Evolutionary conservation across 2,113 vertebrate species (phyloP), one percentile per base, ranked within the genome.

Genomic region (Tachysurus fulvidraco): DNA sequence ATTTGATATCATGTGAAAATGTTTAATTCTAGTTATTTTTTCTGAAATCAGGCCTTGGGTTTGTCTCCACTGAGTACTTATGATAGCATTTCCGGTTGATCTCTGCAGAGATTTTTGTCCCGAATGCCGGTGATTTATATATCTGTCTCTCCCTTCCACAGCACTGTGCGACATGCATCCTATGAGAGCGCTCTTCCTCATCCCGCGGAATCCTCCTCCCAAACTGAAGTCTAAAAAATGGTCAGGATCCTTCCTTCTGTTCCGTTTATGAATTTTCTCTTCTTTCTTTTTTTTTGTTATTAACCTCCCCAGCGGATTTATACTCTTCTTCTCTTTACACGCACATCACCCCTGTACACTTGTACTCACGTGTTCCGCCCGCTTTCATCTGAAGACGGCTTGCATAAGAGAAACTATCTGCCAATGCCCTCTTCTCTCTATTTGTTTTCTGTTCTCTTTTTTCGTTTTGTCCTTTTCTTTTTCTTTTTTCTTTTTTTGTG

Each of bases 221-320:
- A 96, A 96, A 93, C 96, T 98, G 60, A 98, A 98, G 90, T 98
- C 97, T 85, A 98, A 98, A 93, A 98, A 98, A 93, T 98, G 97
- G 97, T 98, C 92, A 91, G 96, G 91, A 55, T 54, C 64, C 14
- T 6, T 57, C 17, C 23, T 10, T 69, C 19, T 44, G 5, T 76
- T 6, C 28, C 52, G 57, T 54, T 4, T 11, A 36, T 36, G 36
- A 36, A 36, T 55, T 28, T 57, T 59, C 55, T 52, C 16, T 3
- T 57, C 3, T 13, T 55, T 36, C 46, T 67, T 64, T 52, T 25
- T 28, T 21, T 86, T 74, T 83, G 84, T 81, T 89, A 57, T 84
- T 74, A 59, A 13, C 1, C 28, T 59, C 28, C 25, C 17, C n/a
- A 16, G 57, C 0, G 5, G 44, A 74, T 11, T 30, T 14, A 5